Percentiles rank a stretch among this genome's conserved stretches.
Conservation (phyloP, 2,888 invertebrate species). For the Maniola hyperantus region DNA sequence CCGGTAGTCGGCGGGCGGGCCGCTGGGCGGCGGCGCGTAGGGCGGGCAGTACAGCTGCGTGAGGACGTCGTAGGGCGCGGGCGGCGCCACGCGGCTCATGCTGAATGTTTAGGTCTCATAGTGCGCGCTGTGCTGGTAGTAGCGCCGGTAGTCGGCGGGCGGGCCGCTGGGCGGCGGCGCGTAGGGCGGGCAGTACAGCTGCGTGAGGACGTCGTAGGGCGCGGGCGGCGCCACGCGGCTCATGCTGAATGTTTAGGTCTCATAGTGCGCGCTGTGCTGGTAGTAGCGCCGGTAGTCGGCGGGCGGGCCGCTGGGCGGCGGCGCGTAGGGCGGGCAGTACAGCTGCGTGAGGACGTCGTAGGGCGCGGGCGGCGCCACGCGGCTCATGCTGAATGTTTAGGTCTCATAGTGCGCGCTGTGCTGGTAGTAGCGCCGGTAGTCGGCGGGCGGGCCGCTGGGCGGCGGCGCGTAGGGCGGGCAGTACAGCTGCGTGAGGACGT, state of each 20-base stretch:
- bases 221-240: slow-evolving; percentile 72
- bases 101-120: slow-evolving; percentile 82
- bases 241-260: too few species aligned
- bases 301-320: too few species aligned
- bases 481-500: slow-evolving; percentile 64
- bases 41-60: slow-evolving; percentile 63
- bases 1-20: too few species aligned
- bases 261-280: too few species aligned
- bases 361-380: slow-evolving; percentile 50
- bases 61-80: slow-evolving; percentile 61
- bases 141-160: slow-evolving; percentile 49
- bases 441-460: too few species aligned
- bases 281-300: too few species aligned
- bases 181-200: slow-evolving; percentile 64
- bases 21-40: slow-evolving; percentile 48
- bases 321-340: slow-evolving; percentile 62
- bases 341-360: slow-evolving; percentile 64
- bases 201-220: slow-evolving; percentile 61
- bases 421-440: too few species aligned
- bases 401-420: too few species aligned
- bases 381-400: slow-evolving; percentile 94
- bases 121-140: slow-evolving; percentile 50
- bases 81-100: slow-evolving; percentile 83
- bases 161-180: slow-evolving; percentile 45
- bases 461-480: slow-evolving; percentile 58